Base-by-base conservation (phyloP, 2,797 vertebrate genomes). In the Apogon hyalosoma region DNA sequence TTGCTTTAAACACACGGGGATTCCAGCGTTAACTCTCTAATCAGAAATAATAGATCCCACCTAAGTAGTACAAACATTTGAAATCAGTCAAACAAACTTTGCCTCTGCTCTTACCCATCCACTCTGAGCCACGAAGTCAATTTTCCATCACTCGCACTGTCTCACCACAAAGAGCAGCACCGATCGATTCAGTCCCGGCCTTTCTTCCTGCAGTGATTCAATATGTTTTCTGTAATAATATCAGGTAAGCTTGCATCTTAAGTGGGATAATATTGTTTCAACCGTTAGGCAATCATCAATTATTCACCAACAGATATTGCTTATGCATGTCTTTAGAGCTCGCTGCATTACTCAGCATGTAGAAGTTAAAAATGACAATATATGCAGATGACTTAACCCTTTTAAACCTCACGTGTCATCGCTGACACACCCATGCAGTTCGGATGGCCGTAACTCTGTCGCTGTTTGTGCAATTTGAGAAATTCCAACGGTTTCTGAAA, bases 241-340 rank as follows among this genome's bases (percentile, higher is more conserved):
- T 57, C 56, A 78, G 80, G 84, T 82, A 76, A 50, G 77, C 77
- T 65, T 1, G 42, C 70, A 68, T 82, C 63, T 73, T 81, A 82
- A 89, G 65, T 82, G 70, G 76, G 43, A 55, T 79, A 45, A 79
- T 86, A 79, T 75, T 51, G 51, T 80, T 84, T 83, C 11, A 12
- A 67, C 62, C 31, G 43, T 85, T 48, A 48, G 69, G 69, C 69
- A 52, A 59, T 60, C 65, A 65, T 90, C 74, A 88, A 88, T 87
- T 86, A 88, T 90, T 90, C 82, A 88, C 45, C 11, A 71, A 70
- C 64, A 79, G 77, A 81, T 87, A 83, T 83, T 85, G 84, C 82
- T 86, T 84, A 79, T 82, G 71, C 52, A 19, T 68, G 54, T 76
- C 58, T 70, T 75, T 63, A 16, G 59, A 66, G 38, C 69, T 12